Evolutionary conservation across 2,797 vertebrate species (phyloP), one percentile per base, ranked within the genome.

Genomic region (Lithobates pipiens): DNA sequence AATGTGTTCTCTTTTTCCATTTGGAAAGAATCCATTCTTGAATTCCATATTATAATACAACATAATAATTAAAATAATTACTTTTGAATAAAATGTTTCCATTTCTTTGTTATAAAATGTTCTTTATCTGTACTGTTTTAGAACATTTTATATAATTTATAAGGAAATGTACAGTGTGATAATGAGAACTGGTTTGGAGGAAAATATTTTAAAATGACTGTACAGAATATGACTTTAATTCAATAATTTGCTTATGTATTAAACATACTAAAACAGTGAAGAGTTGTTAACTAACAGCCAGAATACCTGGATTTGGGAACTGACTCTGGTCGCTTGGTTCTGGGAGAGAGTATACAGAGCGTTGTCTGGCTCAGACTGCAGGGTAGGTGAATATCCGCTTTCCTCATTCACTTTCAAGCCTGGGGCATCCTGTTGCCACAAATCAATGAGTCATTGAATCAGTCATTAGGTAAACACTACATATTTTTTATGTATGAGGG

Each of bases 291-390:
- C 88, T 91, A 90, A 90, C 90, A 92, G 91, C 91, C 90, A 91
- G 93, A 93, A 93, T 93, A 93, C 92, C 92, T 93, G 93, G 86
- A 91, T 90, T 90, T 91, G 93, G 92, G 92, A 93, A 93, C 91
- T 92, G 91, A 91, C 89, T 92, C 92, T 91, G 91, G 89, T 92
- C 90, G 93, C 92, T 90, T 92, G 92, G 88, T 89, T 92, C 92
- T 92, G 93, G 89, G 92, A 93, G 92, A 91, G 90, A 89, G 90
- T 91, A 50, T 91, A 91, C 88, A 93, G 91, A 92, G 90, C 87
- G 89, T 91, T 91, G 92, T 92, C 92, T 92, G 92, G 91, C 91
- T 92, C 93, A 92, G 91, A 92, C 87, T 89, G 90, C 90, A 92
- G 92, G 91, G 89, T 86, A 89, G 92, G 91, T 93, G 93, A 93